Base-by-base conservation (phyloP, 1,140 invertebrate genomes). In the Neodiprion pinetum region DNA sequence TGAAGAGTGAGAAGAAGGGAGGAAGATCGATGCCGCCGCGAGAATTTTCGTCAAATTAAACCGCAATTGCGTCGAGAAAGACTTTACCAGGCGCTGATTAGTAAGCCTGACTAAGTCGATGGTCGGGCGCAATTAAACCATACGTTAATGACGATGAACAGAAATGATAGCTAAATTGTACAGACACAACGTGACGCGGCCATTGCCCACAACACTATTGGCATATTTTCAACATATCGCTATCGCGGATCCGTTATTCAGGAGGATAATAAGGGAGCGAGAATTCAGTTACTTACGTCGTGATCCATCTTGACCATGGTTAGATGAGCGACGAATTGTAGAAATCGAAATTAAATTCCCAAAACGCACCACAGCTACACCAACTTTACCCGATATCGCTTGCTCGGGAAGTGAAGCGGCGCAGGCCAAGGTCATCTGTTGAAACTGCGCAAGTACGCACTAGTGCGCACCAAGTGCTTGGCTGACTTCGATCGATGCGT, bases 261-360 rank as follows among this genome's bases (percentile, higher is more conserved):
- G 72, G 40, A 73, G 73, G 72, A 70, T 12, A 76, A n/a, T 71
- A 61, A 23, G 17, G 17, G 17, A 40, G 28, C 28, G 28, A 40
- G 72, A 72, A 68, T 61, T 4, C 65, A 21, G 0, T 9, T n/a
- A 84, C 86, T 87, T 74, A 88, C 87, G 71, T 88, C 87, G 53
- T 88, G 87, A 1, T 88, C 87, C 87, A 88, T 87, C 67, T 88
- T 88, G 71, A 88, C 86, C 87, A 88, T 88, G 73, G 84, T 87
- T 67, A 61, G 53, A 17, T 61, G 53, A 61, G 11, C 53, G 50
- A 68, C 71, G 72, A 28, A 48, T 12, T 50, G 68, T 49, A 48
- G 68, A 72, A 74, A 5, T 61, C 11, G 53, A 61, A 67, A 67
- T 28, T n/a, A 49, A 76, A 9, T 74, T 50, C 49, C 50, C 40